Conservation (phyloP, 2,797 vertebrate species). For the Molossus alvarezi region DNA sequence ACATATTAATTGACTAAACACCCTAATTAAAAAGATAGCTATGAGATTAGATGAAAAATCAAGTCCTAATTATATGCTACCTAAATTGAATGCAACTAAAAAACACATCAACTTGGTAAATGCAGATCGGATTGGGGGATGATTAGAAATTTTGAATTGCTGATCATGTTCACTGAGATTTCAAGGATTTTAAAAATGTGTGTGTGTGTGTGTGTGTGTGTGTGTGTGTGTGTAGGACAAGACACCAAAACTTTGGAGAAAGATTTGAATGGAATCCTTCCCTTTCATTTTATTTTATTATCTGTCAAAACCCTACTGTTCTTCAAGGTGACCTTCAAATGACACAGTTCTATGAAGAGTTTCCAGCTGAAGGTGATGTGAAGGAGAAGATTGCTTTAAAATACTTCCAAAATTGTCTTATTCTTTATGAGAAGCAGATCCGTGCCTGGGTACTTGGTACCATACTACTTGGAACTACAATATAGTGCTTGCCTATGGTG, state of each 20-base stretch:
- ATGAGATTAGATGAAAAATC: background rate
- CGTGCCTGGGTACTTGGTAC: background rate
- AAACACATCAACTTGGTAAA: background rate
- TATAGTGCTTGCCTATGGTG: background rate
- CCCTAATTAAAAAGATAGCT: background rate
- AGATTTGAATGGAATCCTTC: background rate
- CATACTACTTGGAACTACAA: background rate
- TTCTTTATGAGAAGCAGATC: background rate
- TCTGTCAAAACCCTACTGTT: background rate
- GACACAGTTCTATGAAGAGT: background rate
- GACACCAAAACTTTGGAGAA: background rate
- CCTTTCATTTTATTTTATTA: background rate
- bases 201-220: background rate
- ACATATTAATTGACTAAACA: background rate
- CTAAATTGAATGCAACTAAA: background rate
- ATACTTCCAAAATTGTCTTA: background rate
- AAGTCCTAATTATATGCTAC: background rate
- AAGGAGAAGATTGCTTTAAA: background rate
- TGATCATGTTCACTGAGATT: background rate
- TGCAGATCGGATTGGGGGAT: background rate
- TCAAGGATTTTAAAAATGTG: background rate
- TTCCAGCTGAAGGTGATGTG: background rate
- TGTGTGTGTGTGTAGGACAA: background rate
- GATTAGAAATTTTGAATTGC: background rate
- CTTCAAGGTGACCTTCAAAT: background rate